Conservation (phyloP, 2,888 invertebrate species). For the Ariolimax columbianus region DNA sequence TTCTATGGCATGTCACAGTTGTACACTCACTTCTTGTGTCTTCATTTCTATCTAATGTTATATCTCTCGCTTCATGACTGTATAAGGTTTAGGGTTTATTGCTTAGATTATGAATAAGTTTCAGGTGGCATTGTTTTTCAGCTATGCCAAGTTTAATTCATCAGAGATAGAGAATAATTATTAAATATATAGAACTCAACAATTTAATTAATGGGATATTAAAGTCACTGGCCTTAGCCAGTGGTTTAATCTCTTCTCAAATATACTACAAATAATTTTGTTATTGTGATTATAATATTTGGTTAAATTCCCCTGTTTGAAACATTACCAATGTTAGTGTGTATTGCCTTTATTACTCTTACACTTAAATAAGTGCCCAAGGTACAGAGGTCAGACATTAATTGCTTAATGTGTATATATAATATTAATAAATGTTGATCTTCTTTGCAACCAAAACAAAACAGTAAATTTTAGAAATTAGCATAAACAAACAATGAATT, state of each 20-base stretch:
- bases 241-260: background rate
- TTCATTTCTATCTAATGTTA: too few relatives aligned
- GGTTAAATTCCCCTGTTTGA: too few relatives aligned
- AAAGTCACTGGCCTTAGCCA: background rate
- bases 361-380: background rate
- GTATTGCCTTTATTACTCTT: background rate
- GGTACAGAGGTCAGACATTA: background rate
- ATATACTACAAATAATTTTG: background rate
- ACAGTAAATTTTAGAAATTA: background rate
- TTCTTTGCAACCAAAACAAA: background rate
- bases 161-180: background rate
- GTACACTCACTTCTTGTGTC: too few relatives aligned
- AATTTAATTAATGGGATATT: background rate
- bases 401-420: background rate
- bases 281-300: background rate
- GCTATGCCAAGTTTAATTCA: too few relatives aligned
- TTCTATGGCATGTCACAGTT: too few relatives aligned
- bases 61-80: too few relatives aligned
- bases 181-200: background rate
- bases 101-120: too few relatives aligned
- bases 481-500: background rate
- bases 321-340: background rate
- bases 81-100: too few relatives aligned
- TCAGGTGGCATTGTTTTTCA: too few relatives aligned
- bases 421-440: background rate